Evolutionary conservation across 53 echinoderm and acorn worm species (phyloP).

Genomic region (Apostichopus leukothele): DNA sequence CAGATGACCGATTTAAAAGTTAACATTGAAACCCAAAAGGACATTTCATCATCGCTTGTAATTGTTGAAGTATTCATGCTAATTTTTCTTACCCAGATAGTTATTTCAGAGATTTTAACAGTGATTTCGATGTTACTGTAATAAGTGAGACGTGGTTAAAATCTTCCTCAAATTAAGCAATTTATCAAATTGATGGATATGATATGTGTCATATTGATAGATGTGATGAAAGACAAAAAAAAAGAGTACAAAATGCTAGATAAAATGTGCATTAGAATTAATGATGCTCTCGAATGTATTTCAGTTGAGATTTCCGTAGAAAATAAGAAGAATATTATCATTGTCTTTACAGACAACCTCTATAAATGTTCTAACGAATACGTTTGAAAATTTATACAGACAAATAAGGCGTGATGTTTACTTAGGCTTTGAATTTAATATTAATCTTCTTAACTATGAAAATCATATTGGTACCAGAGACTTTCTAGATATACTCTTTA

Average conservation of each 20-base stretch:
- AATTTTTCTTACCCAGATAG: not conserved
- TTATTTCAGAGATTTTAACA: not conserved
- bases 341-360: not conserved
- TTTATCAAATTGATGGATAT: not conserved
- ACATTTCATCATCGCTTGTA: not conserved
- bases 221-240: not conserved
- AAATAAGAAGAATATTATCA: not conserved
- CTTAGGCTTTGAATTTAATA: not conserved
- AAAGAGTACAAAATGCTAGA: not conserved
- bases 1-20: not conserved
- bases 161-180: not conserved
- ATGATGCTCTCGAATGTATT: not conserved
- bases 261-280: not conserved
- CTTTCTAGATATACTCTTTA: slow-evolving; percentile 13
- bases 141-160: not conserved
- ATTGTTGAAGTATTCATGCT: not conserved
- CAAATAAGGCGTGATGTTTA: not conserved
- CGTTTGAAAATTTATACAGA: not conserved
- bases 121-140: not conserved
- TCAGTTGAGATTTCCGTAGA: not conserved
- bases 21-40: not conserved
- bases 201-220: not conserved
- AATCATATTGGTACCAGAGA: not conserved
- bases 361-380: not conserved
- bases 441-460: not conserved